Conservation (phyloP, 2,113 vertebrate species). For the Agapornis roseicollis region DNA sequence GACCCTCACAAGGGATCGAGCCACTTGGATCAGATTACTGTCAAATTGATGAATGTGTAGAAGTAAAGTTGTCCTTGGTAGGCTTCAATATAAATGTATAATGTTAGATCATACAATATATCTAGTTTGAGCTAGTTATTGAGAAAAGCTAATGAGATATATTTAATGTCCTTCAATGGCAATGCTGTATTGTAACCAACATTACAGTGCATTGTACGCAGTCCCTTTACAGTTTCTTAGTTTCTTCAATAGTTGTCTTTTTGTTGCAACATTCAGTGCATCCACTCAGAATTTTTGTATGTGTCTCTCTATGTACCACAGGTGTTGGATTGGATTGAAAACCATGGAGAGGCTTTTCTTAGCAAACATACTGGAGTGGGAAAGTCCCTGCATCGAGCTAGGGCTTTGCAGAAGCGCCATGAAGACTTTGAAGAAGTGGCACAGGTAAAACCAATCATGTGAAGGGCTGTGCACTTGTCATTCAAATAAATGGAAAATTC, state of each 20-base stretch:
- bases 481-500: background rate
- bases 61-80: background rate
- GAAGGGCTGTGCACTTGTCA: background rate
- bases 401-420: slow-evolving; percentile 95
- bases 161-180: background rate
- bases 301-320: slow-evolving; percentile 32
- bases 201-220: background rate
- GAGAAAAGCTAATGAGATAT: background rate
- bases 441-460: slow-evolving; percentile 77
- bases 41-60: background rate
- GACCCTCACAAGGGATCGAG: background rate
- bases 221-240: background rate
- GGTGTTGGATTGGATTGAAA: slow-evolving; percentile 99
- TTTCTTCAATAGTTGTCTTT: background rate
- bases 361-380: slow-evolving; percentile 98
- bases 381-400: slow-evolving; percentile 93
- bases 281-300: background rate
- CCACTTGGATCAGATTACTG: background rate
- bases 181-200: background rate
- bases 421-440: slow-evolving; percentile 98
- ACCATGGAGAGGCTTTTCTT: slow-evolving; percentile 96
- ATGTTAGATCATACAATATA: background rate
- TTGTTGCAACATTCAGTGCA: background rate
- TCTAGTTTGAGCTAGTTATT: background rate
- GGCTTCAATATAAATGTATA: background rate